These are phyloP conservation scores for Formica exsecta DNA, from an alignment of 1,140 invertebrate genomes.

Conservation along the genomic window DNA sequence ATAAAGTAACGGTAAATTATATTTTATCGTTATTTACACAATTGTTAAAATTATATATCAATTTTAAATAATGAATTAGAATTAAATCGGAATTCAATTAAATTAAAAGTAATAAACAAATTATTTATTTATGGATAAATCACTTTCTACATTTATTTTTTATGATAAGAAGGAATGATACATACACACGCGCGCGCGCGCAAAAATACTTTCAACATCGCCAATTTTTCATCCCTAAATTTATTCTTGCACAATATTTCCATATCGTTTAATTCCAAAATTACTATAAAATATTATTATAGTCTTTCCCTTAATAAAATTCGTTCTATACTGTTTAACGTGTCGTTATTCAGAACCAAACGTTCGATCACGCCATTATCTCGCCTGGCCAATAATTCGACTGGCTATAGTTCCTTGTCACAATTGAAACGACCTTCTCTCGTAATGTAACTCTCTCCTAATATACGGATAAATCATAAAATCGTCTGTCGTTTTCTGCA, in stretches of 20 bases:
- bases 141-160: slow-evolving; percentile 9
- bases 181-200: too few relatives aligned
- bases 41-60: neutral
- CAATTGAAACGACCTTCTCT: slow-evolving; percentile 1
- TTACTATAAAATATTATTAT: slow-evolving; percentile 16
- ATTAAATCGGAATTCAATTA: neutral
- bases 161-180: neutral
- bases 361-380: slow-evolving; percentile 15
- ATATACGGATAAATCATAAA: slow-evolving; percentile 53
- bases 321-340: neutral
- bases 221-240: neutral
- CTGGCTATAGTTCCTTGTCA: slow-evolving; percentile 7
- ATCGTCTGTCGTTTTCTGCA: slow-evolving; percentile 46
- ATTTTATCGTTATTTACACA: neutral
- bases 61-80: neutral
- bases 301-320: neutral
- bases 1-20: neutral
- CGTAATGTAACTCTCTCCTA: neutral
- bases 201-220: neutral
- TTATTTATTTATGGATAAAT: neutral
- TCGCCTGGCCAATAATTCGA: slow-evolving; percentile 21
- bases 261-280: neutral
- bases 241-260: neutral
- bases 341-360: slow-evolving; percentile 4
- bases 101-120: neutral